Evolutionary conservation across 2,888 invertebrate genomes (phyloP), one percentile per base, ranked within the genome.

Genomic region (Drosophila cyrtoloma): DNA sequence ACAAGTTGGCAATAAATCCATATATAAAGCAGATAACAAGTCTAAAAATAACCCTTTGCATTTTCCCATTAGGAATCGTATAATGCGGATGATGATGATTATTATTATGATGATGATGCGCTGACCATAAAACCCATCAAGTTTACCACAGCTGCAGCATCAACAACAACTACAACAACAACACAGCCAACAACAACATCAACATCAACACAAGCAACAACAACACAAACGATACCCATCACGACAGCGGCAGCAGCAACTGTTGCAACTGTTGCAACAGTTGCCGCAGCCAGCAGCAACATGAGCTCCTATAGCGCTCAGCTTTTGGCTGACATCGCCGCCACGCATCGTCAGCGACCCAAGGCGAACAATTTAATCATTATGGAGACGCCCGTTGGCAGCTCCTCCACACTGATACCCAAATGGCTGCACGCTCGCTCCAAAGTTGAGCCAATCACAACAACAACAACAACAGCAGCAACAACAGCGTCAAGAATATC

Each of bases 21-120:
- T 28, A 71, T 74, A 58, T 67, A 14, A 32, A 16, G 32, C 52
- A 57, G 70, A 71, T 67, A 71, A 70, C 69, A 42, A 51, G 75
- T 58, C 84, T 90, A 89, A 86, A 90, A 80, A 92, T 90, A 90
- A 82, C n/a, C 37, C 28, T n/a, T 26, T 57, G 4, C 62, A 66
- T 60, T 33, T 65, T 55, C 98, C 73, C 76, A 79, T 66, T 84
- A 93, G 92, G 89, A 91, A 37, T 75, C 86, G 32, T 85, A 85
- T 57, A 83, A 81, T 58, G 91, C 85, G 44, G 92, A 91, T 26
- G 92, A 93, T 53, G 85, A 85, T 81, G 85, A 85, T 74, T 93
- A 93, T 71, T 93, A 93, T 77, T 93, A 93, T 66, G 93, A 93
- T 83, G 93, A 93, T 59, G 85, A 79, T 65, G 92, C 92, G 79